These are phyloP conservation scores for Tenrec ecaudatus DNA, from an alignment of 2,113 vertebrate genomes.

Conservation along the genomic window DNA sequence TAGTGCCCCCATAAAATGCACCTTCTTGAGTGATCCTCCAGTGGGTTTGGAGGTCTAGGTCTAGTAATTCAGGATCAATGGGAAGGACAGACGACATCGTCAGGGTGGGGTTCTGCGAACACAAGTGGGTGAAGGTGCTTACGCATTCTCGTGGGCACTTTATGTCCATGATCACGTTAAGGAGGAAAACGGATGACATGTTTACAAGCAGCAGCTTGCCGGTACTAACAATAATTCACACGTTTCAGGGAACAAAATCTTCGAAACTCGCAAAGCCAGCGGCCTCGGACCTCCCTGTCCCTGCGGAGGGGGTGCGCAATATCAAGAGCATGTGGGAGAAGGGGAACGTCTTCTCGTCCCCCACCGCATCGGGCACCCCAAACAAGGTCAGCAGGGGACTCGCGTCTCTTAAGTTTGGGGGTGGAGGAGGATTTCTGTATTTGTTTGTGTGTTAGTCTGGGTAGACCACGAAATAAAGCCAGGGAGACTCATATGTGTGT, in stretches of 20 bases:
- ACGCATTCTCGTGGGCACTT: neutral
- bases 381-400: constrained; percentile 90
- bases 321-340: constrained; percentile 99
- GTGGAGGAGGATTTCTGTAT: too few species aligned
- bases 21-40: too few species aligned
- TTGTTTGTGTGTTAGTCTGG: too few species aligned
- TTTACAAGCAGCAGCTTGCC: neutral
- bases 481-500: too few species aligned
- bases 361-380: constrained; percentile 87
- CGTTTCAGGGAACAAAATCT: constrained; percentile 91
- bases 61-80: neutral
- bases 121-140: neutral
- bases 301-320: constrained; percentile 94
- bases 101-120: neutral
- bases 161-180: neutral
- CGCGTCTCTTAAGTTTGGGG: neutral
- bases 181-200: neutral
- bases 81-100: neutral
- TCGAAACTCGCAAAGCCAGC: constrained; percentile 89
- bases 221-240: constrained; percentile 27
- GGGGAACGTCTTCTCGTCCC: constrained; percentile 93
- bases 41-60: too few species aligned
- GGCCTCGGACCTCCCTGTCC: constrained; percentile 92
- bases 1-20: too few species aligned
- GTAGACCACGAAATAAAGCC: too few species aligned